Base-by-base conservation (phyloP, 2,797 vertebrate species). In the Psittacula echo region DNA sequence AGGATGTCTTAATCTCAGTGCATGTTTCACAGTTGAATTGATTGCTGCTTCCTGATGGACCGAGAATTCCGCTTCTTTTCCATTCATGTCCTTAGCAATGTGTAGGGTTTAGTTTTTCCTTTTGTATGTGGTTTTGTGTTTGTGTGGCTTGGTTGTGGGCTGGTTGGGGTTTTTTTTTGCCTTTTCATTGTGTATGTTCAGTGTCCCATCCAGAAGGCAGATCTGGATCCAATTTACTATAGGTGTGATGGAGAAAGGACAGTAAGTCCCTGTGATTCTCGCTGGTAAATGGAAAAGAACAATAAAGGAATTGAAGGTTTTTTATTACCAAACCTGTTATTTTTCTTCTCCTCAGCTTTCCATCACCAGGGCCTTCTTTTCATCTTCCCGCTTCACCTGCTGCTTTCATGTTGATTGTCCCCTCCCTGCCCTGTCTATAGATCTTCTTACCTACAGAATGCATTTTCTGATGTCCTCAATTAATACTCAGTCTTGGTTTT, bases 401-500 rank as follows among this genome's bases (percentile, higher is more conserved):
- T 72, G 47, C 75, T 85, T 71, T 72, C 12, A 9, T 50, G 37
- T 61, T 8, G 8, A 9, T 58, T 56, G 19, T 58, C 13, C 13
- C 10, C 8, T 85, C 39, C 39, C 7, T 61, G 27, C 39, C 22
- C 41, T 37, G 14, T 58, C 56, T 58, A 34, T 37, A 10, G n/a
- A 58, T 58, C 16, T 82, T 86, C 30, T 47, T 76, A 48, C 70
- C 20, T 51, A 14, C 23, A 89, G 53, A 9, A 87, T n/a, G 5
- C 62, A 42, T 64, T 83, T 79, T 53, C 44, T 76, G 30, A 45
- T 86, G 18, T 39, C 23, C 26, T 78, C 32, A 45, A 37, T 72
- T 95, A 75, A 96, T 23, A 14, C 37, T 4, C 48, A 71, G 34
- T 21, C 22, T 91, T 73, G 26, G 22, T 88, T 95, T 80, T 85